Conservation (phyloP, 2,888 invertebrate genomes). For the Nymphalis polychloros region DNA sequence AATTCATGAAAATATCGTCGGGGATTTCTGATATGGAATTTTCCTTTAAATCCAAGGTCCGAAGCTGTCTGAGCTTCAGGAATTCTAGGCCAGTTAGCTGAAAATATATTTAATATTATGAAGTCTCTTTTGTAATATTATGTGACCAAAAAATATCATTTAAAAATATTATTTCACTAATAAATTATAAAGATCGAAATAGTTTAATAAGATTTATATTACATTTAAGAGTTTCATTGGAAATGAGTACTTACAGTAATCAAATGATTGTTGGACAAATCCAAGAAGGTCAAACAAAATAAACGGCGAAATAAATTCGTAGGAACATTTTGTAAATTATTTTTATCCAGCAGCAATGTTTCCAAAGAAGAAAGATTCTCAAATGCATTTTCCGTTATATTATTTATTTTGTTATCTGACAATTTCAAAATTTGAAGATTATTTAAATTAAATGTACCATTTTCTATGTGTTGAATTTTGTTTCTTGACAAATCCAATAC, state of each 20-base stretch:
- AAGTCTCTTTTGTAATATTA: neutral
- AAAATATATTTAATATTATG: constrained; percentile 44
- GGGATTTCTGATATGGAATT: constrained; percentile 83
- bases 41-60: constrained; percentile 86
- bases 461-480: constrained; percentile 82
- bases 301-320: constrained; percentile 74
- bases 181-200: no score
- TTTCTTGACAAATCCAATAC: constrained; percentile 88
- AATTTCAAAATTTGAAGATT: constrained; percentile 84
- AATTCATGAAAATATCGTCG: constrained; percentile 81
- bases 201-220: neutral
- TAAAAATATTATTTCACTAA: no score
- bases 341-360: constrained; percentile 79
- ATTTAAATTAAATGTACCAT: constrained; percentile 80
- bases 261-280: constrained; percentile 80
- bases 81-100: constrained; percentile 82
- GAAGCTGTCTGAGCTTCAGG: constrained; percentile 75
- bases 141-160: neutral
- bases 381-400: constrained; percentile 81
- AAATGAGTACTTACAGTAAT: constrained; percentile 62
- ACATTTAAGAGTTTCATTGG: neutral
- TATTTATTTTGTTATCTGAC: constrained; percentile 85
- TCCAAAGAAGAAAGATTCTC: constrained; percentile 76
- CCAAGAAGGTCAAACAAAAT: constrained; percentile 75
- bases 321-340: constrained; percentile 76